A percentile compares a stretch with the other conserved stretches of the same genome.
Conservation (phyloP, 37 sponge, comb jelly and placozoan species). For the Amphimedon queenslandica region DNA sequence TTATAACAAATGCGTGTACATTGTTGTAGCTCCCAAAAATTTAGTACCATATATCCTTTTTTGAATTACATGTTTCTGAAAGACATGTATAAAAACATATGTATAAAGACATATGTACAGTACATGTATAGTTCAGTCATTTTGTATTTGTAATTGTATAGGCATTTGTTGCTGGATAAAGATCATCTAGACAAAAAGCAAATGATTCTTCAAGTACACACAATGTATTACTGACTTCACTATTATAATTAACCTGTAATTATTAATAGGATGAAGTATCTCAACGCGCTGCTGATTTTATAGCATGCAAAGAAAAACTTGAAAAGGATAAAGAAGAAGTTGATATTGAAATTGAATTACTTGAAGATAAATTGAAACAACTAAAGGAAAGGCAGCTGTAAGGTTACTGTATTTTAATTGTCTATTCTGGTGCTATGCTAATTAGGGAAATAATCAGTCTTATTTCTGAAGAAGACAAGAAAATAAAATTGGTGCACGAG, state of each 20-base stretch:
- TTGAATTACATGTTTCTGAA: too few relatives aligned
- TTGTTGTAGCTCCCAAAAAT: too few relatives aligned
- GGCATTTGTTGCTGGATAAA: conserved; percentile 55
- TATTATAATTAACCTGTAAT: not conserved
- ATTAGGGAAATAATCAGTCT: not conserved
- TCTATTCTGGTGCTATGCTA: not conserved
- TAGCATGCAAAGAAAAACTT: conserved; percentile 20
- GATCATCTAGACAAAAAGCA: conserved; percentile 53
- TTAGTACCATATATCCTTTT: too few relatives aligned
- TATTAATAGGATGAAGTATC: conserved; percentile 18
- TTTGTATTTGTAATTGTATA: not conserved
- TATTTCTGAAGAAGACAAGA: not conserved
- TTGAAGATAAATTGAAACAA: not conserved
- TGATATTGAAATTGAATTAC: conserved; percentile 3
- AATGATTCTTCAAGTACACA: conserved; percentile 21
- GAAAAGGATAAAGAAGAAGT: conserved; percentile 4
- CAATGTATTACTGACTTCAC: too few relatives aligned
- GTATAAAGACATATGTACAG: too few relatives aligned
- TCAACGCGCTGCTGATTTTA: conserved; percentile 19
- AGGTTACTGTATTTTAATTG: not conserved
- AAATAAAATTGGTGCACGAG: not conserved
- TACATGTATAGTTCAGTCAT: not conserved
- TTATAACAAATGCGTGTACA: too few relatives aligned
- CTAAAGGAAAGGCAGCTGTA: not conserved
- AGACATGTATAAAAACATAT: too few relatives aligned